phyloP scores from a whole-genome alignment of 2,113 vertebrate genomes.

The Willisornis vidua region DNA sequence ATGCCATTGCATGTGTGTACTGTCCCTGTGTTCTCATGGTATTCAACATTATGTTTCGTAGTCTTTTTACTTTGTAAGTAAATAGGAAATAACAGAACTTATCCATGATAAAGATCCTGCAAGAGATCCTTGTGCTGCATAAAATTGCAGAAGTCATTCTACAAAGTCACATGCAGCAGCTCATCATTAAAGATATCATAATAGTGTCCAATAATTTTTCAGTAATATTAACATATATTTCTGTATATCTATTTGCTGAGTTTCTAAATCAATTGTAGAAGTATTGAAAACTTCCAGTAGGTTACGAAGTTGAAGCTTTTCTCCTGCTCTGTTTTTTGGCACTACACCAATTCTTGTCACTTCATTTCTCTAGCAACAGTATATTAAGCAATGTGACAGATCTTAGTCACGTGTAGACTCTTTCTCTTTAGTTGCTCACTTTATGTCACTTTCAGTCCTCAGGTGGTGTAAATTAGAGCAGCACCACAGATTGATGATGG shows the following conservation, averaged over 20 bases:
- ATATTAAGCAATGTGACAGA: neutral
- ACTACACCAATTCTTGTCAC: neutral
- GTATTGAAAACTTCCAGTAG: neutral
- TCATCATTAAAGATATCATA: neutral
- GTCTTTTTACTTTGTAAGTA: neutral
- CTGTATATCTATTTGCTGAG: neutral
- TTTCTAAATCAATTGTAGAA: neutral
- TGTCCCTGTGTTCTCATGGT: neutral
- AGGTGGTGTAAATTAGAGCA: constrained; percentile 52
- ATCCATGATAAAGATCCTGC: neutral
- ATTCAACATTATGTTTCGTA: neutral
- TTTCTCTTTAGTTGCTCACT: constrained; percentile 25
- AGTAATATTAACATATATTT: neutral
- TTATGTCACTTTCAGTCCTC: constrained; percentile 48
- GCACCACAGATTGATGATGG: constrained; percentile 9
- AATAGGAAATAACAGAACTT: neutral
- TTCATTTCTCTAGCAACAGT: neutral
- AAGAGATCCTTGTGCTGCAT: neutral
- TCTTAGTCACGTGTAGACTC: constrained; percentile 31
- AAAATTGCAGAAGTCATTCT: neutral
- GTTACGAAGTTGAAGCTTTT: neutral
- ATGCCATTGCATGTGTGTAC: neutral
- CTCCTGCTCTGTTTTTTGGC: neutral
- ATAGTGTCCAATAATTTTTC: neutral
- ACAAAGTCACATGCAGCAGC: neutral